These are phyloP conservation scores for Castor canadensis DNA, from an alignment of 2,113 vertebrate genomes.

Conservation along the genomic window DNA sequence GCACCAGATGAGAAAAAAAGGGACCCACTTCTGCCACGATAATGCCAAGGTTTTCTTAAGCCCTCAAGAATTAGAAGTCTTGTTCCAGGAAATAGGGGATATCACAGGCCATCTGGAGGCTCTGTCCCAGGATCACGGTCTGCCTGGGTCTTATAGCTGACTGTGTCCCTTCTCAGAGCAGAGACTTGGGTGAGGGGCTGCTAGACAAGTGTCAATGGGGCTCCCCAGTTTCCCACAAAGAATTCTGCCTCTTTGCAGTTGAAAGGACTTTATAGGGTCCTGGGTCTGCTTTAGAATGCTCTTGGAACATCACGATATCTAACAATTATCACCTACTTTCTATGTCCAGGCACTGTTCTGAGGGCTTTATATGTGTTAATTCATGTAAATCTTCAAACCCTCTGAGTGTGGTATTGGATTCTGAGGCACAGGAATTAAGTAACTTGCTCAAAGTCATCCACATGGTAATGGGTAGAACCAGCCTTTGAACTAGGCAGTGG, in stretches of 20 bases:
- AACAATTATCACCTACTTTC: not conserved
- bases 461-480: not conserved
- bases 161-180: not conserved
- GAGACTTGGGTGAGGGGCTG: not conserved
- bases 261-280: not conserved
- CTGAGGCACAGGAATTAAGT: not conserved
- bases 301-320: not conserved
- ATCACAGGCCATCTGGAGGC: not conserved
- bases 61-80: not conserved
- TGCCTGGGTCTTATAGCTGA: not conserved
- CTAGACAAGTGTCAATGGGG: not conserved
- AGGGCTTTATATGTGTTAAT: not conserved
- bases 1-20: not conserved
- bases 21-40: not conserved
- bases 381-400: not conserved
- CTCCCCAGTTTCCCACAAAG: not conserved
- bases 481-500: not conserved
- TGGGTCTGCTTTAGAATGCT: not conserved
- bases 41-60: no score
- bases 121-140: accelerated
- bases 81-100: not conserved
- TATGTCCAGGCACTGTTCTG: not conserved
- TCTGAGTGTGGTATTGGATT: not conserved
- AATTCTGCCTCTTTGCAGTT: not conserved
- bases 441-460: not conserved